A percentile compares a stretch with the other conserved stretches of the same genome.
These are phyloP conservation scores for Leucoraja ocellata DNA, from an alignment of 2,797 vertebrate species.

Conservation along the genomic window DNA sequence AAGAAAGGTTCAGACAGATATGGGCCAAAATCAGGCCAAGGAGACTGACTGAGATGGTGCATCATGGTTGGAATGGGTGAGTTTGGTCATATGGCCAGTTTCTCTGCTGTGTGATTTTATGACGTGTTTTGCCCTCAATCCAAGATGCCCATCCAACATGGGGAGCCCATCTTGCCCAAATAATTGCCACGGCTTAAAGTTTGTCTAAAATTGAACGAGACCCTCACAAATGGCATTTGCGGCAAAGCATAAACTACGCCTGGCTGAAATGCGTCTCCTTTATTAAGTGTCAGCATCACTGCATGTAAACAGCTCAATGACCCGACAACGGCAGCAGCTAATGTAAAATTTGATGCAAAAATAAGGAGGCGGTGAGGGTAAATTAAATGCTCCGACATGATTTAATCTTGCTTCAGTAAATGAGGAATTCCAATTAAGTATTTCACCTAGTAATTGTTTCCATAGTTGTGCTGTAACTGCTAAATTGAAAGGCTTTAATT, in stretches of 20 bases:
- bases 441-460: conserved; percentile 16
- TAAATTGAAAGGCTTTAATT: conserved; percentile 38
- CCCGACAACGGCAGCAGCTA: background rate
- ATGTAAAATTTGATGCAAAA: background rate
- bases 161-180: background rate
- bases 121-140: background rate
- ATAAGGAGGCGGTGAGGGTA: background rate
- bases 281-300: background rate
- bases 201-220: background rate
- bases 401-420: conserved; percentile 23
- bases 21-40: too few relatives aligned
- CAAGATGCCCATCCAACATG: background rate
- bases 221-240: background rate
- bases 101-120: too few relatives aligned
- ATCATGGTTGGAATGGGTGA: too few relatives aligned
- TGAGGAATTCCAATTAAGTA: conserved; percentile 28
- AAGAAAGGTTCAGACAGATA: too few relatives aligned
- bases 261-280: background rate
- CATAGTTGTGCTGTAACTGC: conserved; percentile 21
- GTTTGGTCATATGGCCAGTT: too few relatives aligned
- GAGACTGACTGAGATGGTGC: too few relatives aligned
- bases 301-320: background rate
- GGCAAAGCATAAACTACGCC: background rate
- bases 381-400: conserved; percentile 9
- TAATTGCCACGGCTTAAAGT: background rate